Percentiles rank a stretch among this genome's conserved stretches.
Evolutionary conservation across 1,140 invertebrate genomes (phyloP).

Genomic region (Melitaea cinxia): DNA sequence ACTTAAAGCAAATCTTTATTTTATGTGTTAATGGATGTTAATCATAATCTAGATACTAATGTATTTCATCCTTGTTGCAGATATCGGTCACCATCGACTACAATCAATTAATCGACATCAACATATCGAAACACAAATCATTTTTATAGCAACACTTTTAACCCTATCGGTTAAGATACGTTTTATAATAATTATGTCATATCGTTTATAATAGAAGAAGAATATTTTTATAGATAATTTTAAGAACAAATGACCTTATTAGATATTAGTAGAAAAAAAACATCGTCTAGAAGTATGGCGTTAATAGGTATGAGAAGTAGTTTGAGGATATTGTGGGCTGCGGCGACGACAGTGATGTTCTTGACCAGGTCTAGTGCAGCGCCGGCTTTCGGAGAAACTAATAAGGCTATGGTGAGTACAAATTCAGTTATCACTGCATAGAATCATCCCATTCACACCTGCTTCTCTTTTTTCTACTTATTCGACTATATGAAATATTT

Average conservation of each 20-base stretch:
- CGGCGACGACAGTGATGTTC: slow-evolving; percentile 53
- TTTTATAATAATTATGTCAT: slow-evolving; percentile 58
- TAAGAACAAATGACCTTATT: slow-evolving; percentile 67
- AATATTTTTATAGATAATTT: slow-evolving; percentile 52
- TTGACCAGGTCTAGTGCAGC: slow-evolving; percentile 66
- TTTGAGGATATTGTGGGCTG: slow-evolving; percentile 65
- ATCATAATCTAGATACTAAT: not conserved
- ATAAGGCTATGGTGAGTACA: slow-evolving; percentile 70
- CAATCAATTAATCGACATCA: too few species aligned
- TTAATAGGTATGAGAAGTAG: slow-evolving; percentile 55
- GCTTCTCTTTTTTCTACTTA: slow-evolving; percentile 2
- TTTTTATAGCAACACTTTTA: slow-evolving; percentile 51
- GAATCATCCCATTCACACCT: slow-evolving; percentile 19
- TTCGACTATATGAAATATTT: not conserved
- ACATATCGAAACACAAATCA: slow-evolving; percentile 48
- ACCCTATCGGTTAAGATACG: slow-evolving; percentile 46
- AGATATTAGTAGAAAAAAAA: slow-evolving; percentile 46
- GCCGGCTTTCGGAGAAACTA: slow-evolving; percentile 64
- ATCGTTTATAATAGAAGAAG: slow-evolving; percentile 50
- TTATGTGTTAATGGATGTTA: not conserved
- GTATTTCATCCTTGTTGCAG: slow-evolving; percentile 60
- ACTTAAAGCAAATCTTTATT: slow-evolving; percentile 19
- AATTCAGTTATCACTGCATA: slow-evolving; percentile 7
- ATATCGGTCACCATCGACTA: slow-evolving; percentile 47
- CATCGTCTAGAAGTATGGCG: slow-evolving; percentile 59